Evolutionary conservation across 2,888 invertebrate species (phyloP).

Genomic region (Cinara cedri): DNA sequence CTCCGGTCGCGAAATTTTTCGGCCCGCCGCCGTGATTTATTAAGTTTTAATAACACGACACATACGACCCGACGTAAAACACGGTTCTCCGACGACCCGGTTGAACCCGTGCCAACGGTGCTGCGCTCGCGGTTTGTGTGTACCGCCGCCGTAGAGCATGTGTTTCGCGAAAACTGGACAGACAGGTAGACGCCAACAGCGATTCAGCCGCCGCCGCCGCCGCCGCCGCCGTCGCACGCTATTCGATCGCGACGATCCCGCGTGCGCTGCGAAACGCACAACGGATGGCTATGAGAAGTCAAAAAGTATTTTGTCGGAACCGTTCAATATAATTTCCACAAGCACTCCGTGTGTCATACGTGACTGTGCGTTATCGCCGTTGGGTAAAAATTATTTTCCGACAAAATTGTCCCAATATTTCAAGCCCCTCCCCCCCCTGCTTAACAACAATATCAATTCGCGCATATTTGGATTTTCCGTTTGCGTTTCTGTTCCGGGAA

Average conservation of each 20-base stretch:
- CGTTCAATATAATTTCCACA: too few species aligned
- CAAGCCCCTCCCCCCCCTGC: too few species aligned
- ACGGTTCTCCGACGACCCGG: slow-evolving; percentile 47
- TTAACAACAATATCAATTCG: too few species aligned
- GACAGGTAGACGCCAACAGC: slow-evolving; percentile 51
- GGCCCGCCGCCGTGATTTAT: slow-evolving; percentile 41
- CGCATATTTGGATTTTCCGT: too few species aligned
- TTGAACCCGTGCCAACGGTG: slow-evolving; percentile 46
- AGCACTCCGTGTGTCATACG: too few species aligned
- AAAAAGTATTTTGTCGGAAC: too few species aligned
- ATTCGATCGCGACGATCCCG: neutral
- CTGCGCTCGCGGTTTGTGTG: neutral
- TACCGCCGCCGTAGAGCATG: slow-evolving; percentile 21
- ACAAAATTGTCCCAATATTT: too few species aligned
- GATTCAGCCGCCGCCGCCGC: slow-evolving; percentile 2
- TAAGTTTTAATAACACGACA: slow-evolving; percentile 48
- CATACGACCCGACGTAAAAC: slow-evolving; percentile 46
- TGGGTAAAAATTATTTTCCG: too few species aligned
- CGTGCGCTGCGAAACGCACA: too few species aligned
- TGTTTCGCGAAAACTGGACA: slow-evolving; percentile 46
- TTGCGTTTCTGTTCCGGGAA: too few species aligned
- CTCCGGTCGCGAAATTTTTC: neutral
- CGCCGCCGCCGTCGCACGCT: slow-evolving; percentile 11
- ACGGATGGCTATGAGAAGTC: too few species aligned
- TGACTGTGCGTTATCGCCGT: too few species aligned